phyloP scores from a whole-genome alignment of 2,888 invertebrate species.

The Phytoseiulus persimilis region DNA sequence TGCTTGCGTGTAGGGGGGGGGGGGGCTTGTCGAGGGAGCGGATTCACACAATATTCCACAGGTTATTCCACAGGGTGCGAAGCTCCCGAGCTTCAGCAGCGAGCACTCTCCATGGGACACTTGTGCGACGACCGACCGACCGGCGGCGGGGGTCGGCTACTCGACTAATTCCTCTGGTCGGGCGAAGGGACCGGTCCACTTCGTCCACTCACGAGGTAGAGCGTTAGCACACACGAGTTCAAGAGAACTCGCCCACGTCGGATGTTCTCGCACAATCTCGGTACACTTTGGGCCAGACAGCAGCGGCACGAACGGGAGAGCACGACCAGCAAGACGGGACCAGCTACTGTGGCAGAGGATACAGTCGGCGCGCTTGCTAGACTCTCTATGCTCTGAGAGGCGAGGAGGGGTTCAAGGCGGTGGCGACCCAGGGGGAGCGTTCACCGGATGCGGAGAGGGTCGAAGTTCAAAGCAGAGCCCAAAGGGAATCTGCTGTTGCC shows the following conservation, averaged over 20 bases:
- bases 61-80: not conserved
- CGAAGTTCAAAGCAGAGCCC: slow-evolving; percentile 24
- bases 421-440: slow-evolving; percentile 24
- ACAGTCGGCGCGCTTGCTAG: not conserved
- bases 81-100: not conserved
- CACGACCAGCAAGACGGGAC: not conserved
- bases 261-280: too few species aligned
- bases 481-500: not conserved
- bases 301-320: not conserved
- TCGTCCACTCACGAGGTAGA: too few species aligned
- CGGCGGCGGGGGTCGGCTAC: not conserved
- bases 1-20: not conserved
- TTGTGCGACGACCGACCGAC: not conserved
- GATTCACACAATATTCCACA: not conserved
- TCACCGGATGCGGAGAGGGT: slow-evolving; percentile 39
- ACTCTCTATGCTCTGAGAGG: slow-evolving; percentile 5
- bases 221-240: too few species aligned
- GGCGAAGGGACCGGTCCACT: not conserved
- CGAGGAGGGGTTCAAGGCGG: slow-evolving; percentile 5
- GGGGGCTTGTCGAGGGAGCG: too few species aligned
- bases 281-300: not conserved
- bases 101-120: not conserved
- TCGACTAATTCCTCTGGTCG: not conserved
- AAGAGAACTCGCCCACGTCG: too few species aligned
- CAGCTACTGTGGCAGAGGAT: not conserved